A percentile compares a stretch with the other conserved stretches of the same genome.
Conservation (phyloP, 2,113 vertebrate species). For the Columbina picui region DNA sequence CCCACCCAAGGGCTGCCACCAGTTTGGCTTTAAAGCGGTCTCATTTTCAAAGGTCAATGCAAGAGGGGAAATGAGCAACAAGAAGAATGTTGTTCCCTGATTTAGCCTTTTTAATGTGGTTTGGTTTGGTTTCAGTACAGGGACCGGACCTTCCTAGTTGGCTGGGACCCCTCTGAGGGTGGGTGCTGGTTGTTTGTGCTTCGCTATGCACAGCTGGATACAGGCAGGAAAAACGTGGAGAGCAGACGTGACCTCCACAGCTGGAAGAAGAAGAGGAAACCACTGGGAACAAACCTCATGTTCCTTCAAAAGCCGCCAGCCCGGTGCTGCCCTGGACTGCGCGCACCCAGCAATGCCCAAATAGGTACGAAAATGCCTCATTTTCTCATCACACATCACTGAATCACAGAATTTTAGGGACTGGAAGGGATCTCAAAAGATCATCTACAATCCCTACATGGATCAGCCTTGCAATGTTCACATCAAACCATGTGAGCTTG, state of each 20-base stretch:
- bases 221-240: neutral
- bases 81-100: neutral
- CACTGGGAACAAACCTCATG: neutral
- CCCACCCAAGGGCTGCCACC: neutral
- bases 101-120: neutral
- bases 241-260: neutral
- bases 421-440: too few species aligned
- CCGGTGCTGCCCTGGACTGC: neutral
- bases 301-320: neutral
- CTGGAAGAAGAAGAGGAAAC: neutral
- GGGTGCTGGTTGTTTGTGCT: neutral
- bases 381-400: too few species aligned
- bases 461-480: neutral
- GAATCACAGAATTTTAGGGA: too few species aligned
- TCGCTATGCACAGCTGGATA: neutral
- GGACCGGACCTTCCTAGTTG: neutral
- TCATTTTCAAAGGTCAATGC: neutral
- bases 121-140: neutral
- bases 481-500: neutral
- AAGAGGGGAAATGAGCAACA: neutral
- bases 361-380: neutral
- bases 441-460: too few species aligned
- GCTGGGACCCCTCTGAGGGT: neutral
- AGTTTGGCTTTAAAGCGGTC: neutral
- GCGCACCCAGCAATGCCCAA: neutral